Percentiles rank a stretch among this genome's conserved stretches.
phyloP scores from a whole-genome alignment of 2,113 vertebrate genomes.

The Peromyscus maniculatus region DNA sequence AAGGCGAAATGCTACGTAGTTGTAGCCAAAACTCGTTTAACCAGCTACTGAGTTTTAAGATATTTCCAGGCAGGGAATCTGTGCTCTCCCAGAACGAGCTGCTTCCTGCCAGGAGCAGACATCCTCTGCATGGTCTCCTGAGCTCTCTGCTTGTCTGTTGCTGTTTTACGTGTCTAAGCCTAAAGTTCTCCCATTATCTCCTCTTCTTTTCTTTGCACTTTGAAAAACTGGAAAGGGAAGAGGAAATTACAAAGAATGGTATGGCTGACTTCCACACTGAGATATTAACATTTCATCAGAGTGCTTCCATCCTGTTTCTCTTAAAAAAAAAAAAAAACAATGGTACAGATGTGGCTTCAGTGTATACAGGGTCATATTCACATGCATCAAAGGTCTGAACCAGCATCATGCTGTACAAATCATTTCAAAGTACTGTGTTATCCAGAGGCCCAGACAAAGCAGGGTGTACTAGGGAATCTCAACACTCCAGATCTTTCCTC shows the following conservation, averaged over 20 bases:
- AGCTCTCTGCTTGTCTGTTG: neutral
- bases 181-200: neutral
- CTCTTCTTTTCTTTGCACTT: neutral
- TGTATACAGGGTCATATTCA: neutral
- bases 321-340: neutral
- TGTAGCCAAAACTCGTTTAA: neutral
- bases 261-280: neutral
- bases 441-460: neutral
- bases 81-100: neutral
- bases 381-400: neutral
- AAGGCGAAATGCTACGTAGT: neutral
- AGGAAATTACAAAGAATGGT: neutral
- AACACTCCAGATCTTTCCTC: neutral
- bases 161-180: neutral
- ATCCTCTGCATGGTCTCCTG: neutral
- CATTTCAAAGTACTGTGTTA: neutral
- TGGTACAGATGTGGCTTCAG: neutral
- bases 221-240: slow-evolving; percentile 8
- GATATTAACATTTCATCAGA: neutral
- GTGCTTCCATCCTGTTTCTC: neutral
- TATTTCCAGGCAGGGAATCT: neutral
- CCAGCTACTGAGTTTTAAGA: neutral
- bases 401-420: neutral
- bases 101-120: neutral
- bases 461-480: neutral